These are phyloP conservation scores for Myiotriccus ornatus DNA, from an alignment of 2,797 vertebrate species.

Conservation along the genomic window DNA sequence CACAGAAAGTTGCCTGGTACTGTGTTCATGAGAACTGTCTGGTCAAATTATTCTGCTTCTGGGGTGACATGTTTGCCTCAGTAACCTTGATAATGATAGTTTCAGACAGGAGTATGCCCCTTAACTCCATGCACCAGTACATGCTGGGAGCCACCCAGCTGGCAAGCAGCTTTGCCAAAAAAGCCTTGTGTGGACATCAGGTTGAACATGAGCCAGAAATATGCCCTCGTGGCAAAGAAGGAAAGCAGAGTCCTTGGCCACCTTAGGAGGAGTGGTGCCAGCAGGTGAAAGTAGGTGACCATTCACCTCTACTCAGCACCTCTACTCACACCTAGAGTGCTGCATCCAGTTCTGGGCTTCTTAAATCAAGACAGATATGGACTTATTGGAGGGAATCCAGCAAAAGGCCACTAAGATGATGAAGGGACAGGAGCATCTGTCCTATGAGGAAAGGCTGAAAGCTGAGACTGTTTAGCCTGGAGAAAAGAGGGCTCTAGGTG, in stretches of 20 bases:
- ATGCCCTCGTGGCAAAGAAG: neutral
- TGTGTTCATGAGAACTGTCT: neutral
- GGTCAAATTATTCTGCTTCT: neutral
- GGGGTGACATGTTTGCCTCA: neutral
- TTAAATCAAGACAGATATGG: neutral
- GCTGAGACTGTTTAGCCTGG: neutral
- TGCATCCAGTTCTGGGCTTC: neutral
- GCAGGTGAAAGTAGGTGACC: neutral
- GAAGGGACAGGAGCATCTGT: neutral
- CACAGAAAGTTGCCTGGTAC: neutral
- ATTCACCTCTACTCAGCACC: neutral
- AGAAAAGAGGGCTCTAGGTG: neutral
- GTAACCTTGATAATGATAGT: neutral
- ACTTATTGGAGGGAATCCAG: neutral
- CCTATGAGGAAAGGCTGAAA: neutral
- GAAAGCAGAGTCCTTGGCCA: neutral
- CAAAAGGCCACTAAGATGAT: rapidly evolving
- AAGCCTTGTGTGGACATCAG: neutral
- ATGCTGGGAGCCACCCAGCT: neutral
- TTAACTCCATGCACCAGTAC: neutral
- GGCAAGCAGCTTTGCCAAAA: neutral
- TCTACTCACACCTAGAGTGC: neutral
- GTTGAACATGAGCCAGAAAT: neutral
- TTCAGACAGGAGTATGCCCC: neutral
- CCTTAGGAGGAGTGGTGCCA: neutral